Evolutionary conservation across 2,888 invertebrate species (phyloP), one percentile per base, ranked within the genome.

Genomic region (Andrena flavipes): DNA sequence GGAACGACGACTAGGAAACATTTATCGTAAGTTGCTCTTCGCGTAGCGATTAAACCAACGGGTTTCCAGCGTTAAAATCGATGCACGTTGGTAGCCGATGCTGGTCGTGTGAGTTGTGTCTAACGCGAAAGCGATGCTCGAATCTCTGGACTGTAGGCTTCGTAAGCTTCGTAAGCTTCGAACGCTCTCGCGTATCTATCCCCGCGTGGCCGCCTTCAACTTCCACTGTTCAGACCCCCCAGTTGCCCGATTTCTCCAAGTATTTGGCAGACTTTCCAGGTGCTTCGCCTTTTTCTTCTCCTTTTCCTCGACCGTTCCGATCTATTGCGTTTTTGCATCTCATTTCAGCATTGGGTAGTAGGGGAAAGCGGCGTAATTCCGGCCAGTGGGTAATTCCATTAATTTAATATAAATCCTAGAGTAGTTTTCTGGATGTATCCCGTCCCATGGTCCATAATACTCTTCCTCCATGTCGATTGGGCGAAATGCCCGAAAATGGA

Each of bases 11-110:
- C 71, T 48, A 48, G 63, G 54, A 64, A 56, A 33, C 70, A 71
- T 76, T 76, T 76, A 76, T 71, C 71, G 63, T 23, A 35, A 76
- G 54, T 56, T 54, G 63, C 71, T 71, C 63, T 64, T 56, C 63
- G 71, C 76, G 56, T 30, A 56, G 48, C 72, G 76, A 76, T 72
- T 76, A 76, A 76, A 64, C 76, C 56, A 76, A 76, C 76, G 76
- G 64, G 76, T 76, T 76, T 68, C 51, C 20, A 68, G 54, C 64
- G 5, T 10, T 23, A 23, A 29, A 54, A 49, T 48, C 54, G 54
- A 64, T 42, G 54, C 51, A 35, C 54, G 67, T 4, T 33, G 54
- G 33, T 51, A 20, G 29, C 54, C 54, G 65, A 35, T 8, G 7
- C 59, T 1, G 6, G 13, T 8, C 56, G 68, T 23, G 7, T 23